Base-by-base conservation (phyloP, 2,888 invertebrate species). In the Hemithea aestivaria region DNA sequence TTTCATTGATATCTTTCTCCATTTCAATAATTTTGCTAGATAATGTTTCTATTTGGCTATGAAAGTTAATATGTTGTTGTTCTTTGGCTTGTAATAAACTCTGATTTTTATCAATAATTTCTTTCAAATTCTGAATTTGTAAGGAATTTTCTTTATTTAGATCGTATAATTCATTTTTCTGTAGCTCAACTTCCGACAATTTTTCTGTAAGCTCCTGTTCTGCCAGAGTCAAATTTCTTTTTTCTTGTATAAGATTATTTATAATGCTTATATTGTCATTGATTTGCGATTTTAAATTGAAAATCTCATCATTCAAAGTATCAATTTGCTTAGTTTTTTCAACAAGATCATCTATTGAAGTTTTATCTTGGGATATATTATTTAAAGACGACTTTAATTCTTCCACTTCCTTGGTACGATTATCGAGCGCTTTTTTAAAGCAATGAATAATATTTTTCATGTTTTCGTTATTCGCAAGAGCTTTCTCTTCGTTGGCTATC, bases 381-480 rank as follows among this genome's bases (percentile, higher is more conserved):
- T 50, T 48, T 20, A 55, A 22, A 6, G 31, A 46, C 1, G 51
- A 51, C 58, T 72, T 76, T 20, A 83, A 57, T 21, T 52, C 45
- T 20, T 61, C 53, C 28, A 79, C 71, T 62, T 84, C 76, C 33
- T 71, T 66, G 34, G 64, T 73, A 32, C 73, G 68, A 2, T 42
- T 54, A 23, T 72, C 61, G 20, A 87, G 46, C 7, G 62, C 58
- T 1, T 53, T 53, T 64, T 73, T 77, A 22, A 84, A 66, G 2
- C 67, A 70, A n/a, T 68, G 53, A 36, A 83, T 71, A 12, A 85
- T 67, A 41, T 80, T 80, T 54, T 57, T 71, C 33, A 87, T 69
- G 44, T 83, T 83, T 51, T 84, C 84, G 50, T 83, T 81, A 48
- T 77, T 84, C 7, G 77, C 67, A 30, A 79, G 64, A 39, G 76